Conservation (phyloP, 2,888 invertebrate genomes). For the Parnassius smintheus region DNA sequence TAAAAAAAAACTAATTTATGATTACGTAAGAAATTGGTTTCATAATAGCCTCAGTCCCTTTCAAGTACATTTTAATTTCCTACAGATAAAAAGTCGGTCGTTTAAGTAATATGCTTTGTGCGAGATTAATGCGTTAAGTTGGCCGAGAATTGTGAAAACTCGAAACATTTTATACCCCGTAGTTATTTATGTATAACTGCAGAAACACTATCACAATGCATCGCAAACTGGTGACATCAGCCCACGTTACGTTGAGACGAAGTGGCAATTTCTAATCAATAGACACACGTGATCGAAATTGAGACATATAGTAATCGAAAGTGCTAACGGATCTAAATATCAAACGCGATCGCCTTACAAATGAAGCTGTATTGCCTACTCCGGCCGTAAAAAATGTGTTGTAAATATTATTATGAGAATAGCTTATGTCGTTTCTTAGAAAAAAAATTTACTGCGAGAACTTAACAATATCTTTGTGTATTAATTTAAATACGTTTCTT, state of each 20-base stretch:
- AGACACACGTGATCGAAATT: conserved; percentile 56
- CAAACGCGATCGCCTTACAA: conserved; percentile 41
- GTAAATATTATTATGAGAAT: background rate
- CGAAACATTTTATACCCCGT: background rate
- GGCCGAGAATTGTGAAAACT: conserved; percentile 8
- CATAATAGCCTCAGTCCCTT: conserved; percentile 2
- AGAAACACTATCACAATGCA: conserved; percentile 30
- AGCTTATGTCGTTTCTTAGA: too few relatives aligned
- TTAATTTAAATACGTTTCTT: background rate
- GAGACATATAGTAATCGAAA: conserved; percentile 55
- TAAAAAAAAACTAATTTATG: too few relatives aligned
- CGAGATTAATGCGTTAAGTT: conserved; percentile 12
- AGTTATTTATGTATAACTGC: conserved; percentile 20
- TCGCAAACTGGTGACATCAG: conserved; percentile 57
- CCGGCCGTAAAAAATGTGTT: conserved; percentile 13
- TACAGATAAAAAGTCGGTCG: conserved; percentile 13
- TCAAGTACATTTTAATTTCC: conserved; percentile 19
- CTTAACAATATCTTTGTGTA: too few relatives aligned
- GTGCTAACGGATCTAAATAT: conserved; percentile 61
- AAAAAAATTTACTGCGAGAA: background rate
- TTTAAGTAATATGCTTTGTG: conserved; percentile 18
- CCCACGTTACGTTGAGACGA: conserved; percentile 40
- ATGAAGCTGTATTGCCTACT: conserved; percentile 32
- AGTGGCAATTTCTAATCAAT: conserved; percentile 69
- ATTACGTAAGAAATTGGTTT: conserved; percentile 1